These are phyloP conservation scores for Sclerodermus sp. DNA, from an alignment of 2,888 invertebrate species.

Conservation along the genomic window DNA sequence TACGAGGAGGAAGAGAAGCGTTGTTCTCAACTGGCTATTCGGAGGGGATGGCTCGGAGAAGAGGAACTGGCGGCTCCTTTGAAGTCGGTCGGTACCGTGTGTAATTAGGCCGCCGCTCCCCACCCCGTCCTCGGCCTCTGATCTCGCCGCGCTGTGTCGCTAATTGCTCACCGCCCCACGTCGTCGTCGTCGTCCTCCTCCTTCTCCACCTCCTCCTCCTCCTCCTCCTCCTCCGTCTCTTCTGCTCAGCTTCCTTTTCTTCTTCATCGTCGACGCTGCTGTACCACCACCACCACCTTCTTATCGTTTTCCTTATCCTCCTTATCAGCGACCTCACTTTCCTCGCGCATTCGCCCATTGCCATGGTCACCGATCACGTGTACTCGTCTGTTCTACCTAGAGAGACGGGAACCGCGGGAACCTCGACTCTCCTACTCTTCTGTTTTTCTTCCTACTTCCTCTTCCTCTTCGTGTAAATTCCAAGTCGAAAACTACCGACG, in stretches of 20 bases:
- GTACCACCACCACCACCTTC: background rate
- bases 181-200: constrained; percentile 30
- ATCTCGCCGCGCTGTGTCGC: constrained; percentile 55
- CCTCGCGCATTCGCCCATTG: no score
- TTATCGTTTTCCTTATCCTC: constrained; percentile 16
- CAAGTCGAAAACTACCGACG: no score
- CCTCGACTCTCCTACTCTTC: no score
- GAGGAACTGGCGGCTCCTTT: constrained; percentile 54
- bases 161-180: constrained; percentile 55
- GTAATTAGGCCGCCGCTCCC: constrained; percentile 54
- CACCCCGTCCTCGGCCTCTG: constrained; percentile 51
- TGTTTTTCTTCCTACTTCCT: no score
- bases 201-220: constrained; percentile 7
- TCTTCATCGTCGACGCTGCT: constrained; percentile 12
- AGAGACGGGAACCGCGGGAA: no score
- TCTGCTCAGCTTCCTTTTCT: background rate
- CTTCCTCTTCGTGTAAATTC: no score
- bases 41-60: constrained; percentile 44
- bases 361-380: no score
- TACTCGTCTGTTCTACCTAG: no score
- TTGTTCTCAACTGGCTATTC: constrained; percentile 42
- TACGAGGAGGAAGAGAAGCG: constrained; percentile 42
- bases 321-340: background rate
- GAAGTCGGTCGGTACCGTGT: constrained; percentile 55
- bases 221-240: constrained; percentile 2